Conservation (phyloP, 2,797 vertebrate species). For the Margarornis squamiger region DNA sequence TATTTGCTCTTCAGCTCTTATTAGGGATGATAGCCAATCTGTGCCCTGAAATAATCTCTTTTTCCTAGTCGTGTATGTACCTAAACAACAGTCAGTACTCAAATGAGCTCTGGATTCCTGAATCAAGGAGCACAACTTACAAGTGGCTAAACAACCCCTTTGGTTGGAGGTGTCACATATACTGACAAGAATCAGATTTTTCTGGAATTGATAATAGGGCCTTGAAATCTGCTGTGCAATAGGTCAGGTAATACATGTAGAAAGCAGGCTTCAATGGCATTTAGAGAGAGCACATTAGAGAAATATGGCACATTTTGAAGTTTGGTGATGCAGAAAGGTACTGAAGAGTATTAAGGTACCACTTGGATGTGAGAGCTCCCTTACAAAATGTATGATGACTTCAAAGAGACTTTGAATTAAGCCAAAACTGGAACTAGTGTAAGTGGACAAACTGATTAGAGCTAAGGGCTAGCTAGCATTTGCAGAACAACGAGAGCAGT, state of each 20-base stretch:
- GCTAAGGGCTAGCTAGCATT: neutral
- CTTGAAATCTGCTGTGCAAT: neutral
- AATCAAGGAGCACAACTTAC: neutral
- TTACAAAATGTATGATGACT: neutral
- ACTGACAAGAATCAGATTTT: slow-evolving; percentile 14
- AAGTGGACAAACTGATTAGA: slow-evolving; percentile 13
- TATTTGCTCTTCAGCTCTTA: slow-evolving; percentile 10
- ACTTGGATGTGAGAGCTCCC: neutral
- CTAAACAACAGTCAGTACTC: neutral
- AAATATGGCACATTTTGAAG: slow-evolving; percentile 13
- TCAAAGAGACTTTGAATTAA: slow-evolving; percentile 40
- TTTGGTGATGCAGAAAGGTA: neutral
- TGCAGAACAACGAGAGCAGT: neutral
- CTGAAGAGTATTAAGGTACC: neutral
- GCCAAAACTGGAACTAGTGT: neutral
- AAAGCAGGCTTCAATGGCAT: neutral
- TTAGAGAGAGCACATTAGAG: neutral
- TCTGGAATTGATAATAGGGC: neutral
- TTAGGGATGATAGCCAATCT: slow-evolving; percentile 13
- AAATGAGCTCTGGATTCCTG: neutral
- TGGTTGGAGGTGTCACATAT: neutral
- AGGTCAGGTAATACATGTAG: slow-evolving; percentile 6
- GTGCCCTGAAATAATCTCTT: slow-evolving; percentile 34
- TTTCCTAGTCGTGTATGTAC: neutral
- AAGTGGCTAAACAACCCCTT: slow-evolving; percentile 1